These are phyloP conservation scores for Heterodera schachtii DNA, from an alignment of 1,140 invertebrate genomes.

Conservation along the genomic window DNA sequence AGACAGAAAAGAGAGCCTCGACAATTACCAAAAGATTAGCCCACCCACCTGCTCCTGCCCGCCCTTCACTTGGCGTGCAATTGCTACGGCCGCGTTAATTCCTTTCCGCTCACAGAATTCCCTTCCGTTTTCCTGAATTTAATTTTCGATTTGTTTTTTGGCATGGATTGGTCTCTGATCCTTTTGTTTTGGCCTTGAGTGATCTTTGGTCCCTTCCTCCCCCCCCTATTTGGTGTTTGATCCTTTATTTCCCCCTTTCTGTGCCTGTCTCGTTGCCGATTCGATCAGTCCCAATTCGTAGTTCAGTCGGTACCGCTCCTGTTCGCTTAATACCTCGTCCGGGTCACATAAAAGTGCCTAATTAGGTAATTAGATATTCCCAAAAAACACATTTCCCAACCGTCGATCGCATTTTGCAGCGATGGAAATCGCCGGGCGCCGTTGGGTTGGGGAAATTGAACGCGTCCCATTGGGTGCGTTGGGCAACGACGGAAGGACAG, in stretches of 20 bases:
- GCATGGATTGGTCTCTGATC: no score
- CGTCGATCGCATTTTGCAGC: slow-evolving; percentile 58
- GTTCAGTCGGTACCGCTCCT: slow-evolving; percentile 58
- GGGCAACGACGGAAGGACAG: neutral
- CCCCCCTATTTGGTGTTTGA: neutral
- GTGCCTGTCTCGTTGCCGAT: slow-evolving; percentile 51
- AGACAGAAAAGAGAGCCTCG: no score
- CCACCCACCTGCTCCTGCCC: slow-evolving; percentile 49
- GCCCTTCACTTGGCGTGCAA: slow-evolving; percentile 57
- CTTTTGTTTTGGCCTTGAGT: no score
- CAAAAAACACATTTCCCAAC: neutral
- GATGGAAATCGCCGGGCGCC: slow-evolving; percentile 21
- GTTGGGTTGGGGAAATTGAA: slow-evolving; percentile 58
- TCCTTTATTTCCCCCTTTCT: slow-evolving; percentile 12
- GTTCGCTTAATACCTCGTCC: slow-evolving; percentile 55
- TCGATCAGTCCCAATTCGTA: slow-evolving; percentile 61
- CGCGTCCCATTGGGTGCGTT: slow-evolving; percentile 53
- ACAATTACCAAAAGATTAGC: no score
- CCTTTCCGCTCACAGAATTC: slow-evolving; percentile 64
- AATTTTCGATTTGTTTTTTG: no score
- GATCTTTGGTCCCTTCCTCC: neutral
- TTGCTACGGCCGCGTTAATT: slow-evolving; percentile 56
- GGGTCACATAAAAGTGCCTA: slow-evolving; percentile 58
- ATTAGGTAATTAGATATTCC: no score
- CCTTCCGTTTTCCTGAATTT: slow-evolving; percentile 51